Evolutionary conservation across 1,140 invertebrate genomes (phyloP).

Genomic region (Hyphantria cunea): DNA sequence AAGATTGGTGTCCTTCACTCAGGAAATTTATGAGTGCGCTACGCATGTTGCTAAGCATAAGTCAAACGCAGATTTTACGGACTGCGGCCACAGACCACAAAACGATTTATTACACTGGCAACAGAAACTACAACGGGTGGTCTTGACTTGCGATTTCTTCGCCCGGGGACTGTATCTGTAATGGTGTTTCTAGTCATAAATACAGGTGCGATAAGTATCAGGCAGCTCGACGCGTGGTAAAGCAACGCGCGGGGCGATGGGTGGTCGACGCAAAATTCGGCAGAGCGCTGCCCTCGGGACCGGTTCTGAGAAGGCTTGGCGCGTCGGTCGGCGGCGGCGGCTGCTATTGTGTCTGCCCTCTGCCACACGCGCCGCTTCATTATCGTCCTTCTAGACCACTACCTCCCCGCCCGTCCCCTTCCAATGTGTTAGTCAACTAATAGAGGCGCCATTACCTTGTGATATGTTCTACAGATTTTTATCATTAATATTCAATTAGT

Average conservation of each 20-base stretch:
- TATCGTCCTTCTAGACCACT: constrained; percentile 44
- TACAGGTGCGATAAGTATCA: constrained; percentile 71
- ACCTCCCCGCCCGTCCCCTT: constrained; percentile 16
- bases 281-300: constrained; percentile 64
- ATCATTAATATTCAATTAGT: constrained; percentile 20
- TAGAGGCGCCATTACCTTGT: constrained; percentile 35
- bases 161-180: constrained; percentile 38
- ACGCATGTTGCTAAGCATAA: constrained; percentile 8
- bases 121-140: constrained; percentile 48
- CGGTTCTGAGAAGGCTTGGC: constrained; percentile 67
- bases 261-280: constrained; percentile 76
- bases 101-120: constrained; percentile 37
- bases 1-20: constrained; percentile 26
- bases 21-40: constrained; percentile 17
- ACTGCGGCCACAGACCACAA: constrained; percentile 25
- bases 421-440: constrained; percentile 24
- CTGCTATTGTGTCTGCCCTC: constrained; percentile 68
- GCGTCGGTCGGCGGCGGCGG: constrained; percentile 45
- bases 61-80: constrained; percentile 4
- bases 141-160: constrained; percentile 37
- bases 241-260: constrained; percentile 48
- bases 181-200: constrained; percentile 69
- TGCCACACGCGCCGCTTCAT: constrained; percentile 61
- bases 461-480: constrained; percentile 29
- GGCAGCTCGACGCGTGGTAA: constrained; percentile 26